Evolutionary conservation across 1,140 invertebrate species (phyloP).

Genomic region (Aphis gossypii): DNA sequence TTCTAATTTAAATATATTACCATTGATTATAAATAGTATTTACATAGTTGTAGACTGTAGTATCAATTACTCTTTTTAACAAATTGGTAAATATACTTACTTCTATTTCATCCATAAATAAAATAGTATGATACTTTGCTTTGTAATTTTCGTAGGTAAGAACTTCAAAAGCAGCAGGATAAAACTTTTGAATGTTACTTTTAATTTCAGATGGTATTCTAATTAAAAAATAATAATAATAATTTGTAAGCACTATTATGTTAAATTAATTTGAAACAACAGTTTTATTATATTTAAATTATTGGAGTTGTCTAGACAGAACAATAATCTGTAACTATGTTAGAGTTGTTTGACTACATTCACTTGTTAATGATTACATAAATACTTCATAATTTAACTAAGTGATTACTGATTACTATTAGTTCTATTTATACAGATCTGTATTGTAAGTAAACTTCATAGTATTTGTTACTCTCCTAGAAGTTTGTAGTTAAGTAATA

Average conservation of each 20-base stretch:
- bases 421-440: background rate
- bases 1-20: background rate
- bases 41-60: background rate
- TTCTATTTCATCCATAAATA: constrained; percentile 55
- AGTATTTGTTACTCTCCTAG: background rate
- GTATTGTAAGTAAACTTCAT: background rate
- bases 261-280: background rate
- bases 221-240: background rate
- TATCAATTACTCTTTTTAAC: too few relatives aligned
- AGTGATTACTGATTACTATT: background rate
- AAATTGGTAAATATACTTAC: constrained; percentile 33
- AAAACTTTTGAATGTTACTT: background rate
- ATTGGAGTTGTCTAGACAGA: background rate
- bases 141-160: constrained; percentile 29
- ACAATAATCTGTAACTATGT: background rate
- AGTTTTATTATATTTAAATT: background rate
- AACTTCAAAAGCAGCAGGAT: constrained; percentile 31
- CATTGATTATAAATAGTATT: too few relatives aligned
- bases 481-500: background rate
- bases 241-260: background rate
- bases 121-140: constrained; percentile 55
- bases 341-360: background rate
- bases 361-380: background rate
- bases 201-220: background rate
- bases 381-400: too few relatives aligned